Conservation (phyloP, 1,140 invertebrate species). For the Goniozus legneri region DNA sequence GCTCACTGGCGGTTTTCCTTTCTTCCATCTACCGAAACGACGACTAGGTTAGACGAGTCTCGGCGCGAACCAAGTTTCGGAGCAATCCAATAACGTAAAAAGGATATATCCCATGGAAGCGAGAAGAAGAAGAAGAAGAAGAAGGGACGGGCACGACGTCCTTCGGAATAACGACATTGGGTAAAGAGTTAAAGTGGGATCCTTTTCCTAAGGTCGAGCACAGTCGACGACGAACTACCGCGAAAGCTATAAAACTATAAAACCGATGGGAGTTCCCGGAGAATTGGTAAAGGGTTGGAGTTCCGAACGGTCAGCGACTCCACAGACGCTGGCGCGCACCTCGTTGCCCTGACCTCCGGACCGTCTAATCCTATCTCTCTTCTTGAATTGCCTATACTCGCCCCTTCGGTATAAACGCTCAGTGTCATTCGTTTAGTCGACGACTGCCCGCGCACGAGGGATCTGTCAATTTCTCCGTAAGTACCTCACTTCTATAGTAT, state of each 20-base stretch:
- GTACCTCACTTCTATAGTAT: too few species aligned
- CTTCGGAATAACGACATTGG: slow-evolving; percentile 10
- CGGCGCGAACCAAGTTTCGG: too few species aligned
- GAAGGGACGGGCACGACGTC: slow-evolving; percentile 1
- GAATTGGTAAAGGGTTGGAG: slow-evolving; percentile 31
- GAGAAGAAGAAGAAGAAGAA: neutral
- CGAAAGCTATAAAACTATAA: slow-evolving; percentile 41
- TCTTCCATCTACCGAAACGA: too few species aligned
- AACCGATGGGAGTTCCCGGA: slow-evolving; percentile 19
- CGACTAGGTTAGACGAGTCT: too few species aligned
- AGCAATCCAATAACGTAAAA: slow-evolving; percentile 16
- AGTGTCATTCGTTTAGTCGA: too few species aligned
- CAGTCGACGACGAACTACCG: too few species aligned
- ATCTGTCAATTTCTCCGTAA: too few species aligned
- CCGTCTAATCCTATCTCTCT: slow-evolving; percentile 12
- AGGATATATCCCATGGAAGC: slow-evolving; percentile 2
- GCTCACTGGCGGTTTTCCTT: too few species aligned
- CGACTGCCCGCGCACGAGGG: too few species aligned
- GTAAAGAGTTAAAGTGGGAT: slow-evolving; percentile 16
- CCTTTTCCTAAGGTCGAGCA: neutral
- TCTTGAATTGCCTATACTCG: too few species aligned
- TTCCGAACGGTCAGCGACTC: slow-evolving; percentile 27
- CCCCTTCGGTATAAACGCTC: too few species aligned
- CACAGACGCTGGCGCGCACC: slow-evolving; percentile 14
- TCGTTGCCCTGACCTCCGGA: slow-evolving; percentile 11